Conservation (phyloP, 2,888 invertebrate genomes). For the Pemphredon lugubris region DNA sequence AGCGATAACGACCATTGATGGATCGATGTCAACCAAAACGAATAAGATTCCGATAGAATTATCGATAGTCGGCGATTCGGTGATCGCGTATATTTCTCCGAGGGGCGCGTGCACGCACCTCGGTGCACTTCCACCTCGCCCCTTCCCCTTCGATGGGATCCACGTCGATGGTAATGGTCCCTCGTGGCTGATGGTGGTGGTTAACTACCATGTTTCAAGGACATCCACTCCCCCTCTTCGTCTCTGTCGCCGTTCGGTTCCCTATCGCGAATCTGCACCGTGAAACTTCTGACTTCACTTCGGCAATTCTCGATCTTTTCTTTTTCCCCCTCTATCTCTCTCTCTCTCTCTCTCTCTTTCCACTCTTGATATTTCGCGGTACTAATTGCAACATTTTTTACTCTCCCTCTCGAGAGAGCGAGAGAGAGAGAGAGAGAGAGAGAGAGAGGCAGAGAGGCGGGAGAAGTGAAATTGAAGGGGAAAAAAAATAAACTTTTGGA, state of each 20-base stretch:
- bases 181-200: conserved; percentile 65
- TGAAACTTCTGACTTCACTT: conserved; percentile 48
- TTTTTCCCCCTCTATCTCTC: background rate
- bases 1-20: too few relatives aligned
- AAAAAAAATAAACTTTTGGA: background rate
- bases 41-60: too few relatives aligned
- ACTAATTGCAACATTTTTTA: conserved; percentile 47
- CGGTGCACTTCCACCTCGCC: conserved; percentile 25
- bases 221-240: conserved; percentile 67
- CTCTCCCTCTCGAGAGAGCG: background rate
- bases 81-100: background rate
- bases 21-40: too few relatives aligned
- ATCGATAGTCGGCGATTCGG: too few relatives aligned
- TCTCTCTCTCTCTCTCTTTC: background rate
- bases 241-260: conserved; percentile 42
- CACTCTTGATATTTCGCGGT: conserved; percentile 1
- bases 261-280: conserved; percentile 62
- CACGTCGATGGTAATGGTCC: conserved; percentile 65
- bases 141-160: conserved; percentile 46
- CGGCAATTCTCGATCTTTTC: conserved; percentile 25
- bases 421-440: too few relatives aligned
- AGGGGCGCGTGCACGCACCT: conserved; percentile 43
- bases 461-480: background rate
- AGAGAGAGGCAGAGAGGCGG: background rate
- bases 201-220: conserved; percentile 75